These are phyloP conservation scores for Cecropterus lyciades DNA, from an alignment of 1,140 invertebrate species.

Conservation along the genomic window DNA sequence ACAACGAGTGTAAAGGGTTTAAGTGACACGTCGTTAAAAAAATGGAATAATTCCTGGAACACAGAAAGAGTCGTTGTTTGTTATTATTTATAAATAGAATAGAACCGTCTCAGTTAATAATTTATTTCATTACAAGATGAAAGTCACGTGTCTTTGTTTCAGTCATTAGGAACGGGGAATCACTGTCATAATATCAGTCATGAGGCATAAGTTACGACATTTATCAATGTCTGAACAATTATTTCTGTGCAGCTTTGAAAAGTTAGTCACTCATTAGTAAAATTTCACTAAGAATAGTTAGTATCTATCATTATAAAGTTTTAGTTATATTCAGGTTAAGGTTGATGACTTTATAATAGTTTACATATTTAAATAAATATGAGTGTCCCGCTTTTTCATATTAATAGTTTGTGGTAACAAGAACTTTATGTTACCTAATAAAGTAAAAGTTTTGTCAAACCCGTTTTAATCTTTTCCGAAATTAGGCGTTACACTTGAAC, in stretches of 20 bases:
- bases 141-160: conserved; percentile 22
- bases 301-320: conserved; percentile 12
- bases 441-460: too few relatives aligned
- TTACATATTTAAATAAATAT: too few relatives aligned
- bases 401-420: too few relatives aligned
- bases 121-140: conserved; percentile 15
- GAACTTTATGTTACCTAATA: too few relatives aligned
- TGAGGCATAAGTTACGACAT: conserved; percentile 19
- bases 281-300: conserved; percentile 19
- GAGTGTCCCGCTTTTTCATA: too few relatives aligned
- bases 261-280: conserved; percentile 22
- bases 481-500: too few relatives aligned
- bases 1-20: too few relatives aligned
- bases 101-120: conserved; percentile 2
- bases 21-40: too few relatives aligned
- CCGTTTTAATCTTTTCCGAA: too few relatives aligned
- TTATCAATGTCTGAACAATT: conserved; percentile 29
- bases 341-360: neutral
- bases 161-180: conserved; percentile 24
- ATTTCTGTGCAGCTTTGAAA: conserved; percentile 28
- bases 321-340: neutral
- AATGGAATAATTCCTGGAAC: too few relatives aligned
- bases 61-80: too few relatives aligned
- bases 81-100: conserved; percentile 7
- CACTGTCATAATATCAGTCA: conserved; percentile 30